Base-by-base conservation (phyloP, 2,888 invertebrate genomes). In the Panopea generosa region DNA sequence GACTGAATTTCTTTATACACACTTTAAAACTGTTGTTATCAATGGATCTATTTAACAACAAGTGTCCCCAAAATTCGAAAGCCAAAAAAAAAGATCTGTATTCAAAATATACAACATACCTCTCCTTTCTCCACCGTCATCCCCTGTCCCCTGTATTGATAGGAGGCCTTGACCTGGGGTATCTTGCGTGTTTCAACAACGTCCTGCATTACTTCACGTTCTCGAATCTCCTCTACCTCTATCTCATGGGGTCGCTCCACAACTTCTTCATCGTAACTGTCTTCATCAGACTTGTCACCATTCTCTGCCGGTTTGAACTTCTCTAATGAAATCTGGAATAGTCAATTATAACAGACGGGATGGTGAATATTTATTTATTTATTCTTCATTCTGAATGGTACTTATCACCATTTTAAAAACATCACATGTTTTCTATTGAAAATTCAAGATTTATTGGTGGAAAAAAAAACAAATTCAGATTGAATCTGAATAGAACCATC, bases 81-180 rank as follows among this genome's bases (percentile, higher is more conserved):
- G n/a, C n/a, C n/a, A n/a, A n/a, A n/a, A n/a, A n/a, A n/a, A n/a
- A n/a, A n/a, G n/a, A n/a, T n/a, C n/a, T n/a, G n/a, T n/a, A n/a
- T n/a, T n/a, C n/a, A n/a, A n/a, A n/a, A n/a, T n/a, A n/a, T n/a
- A 33, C 2, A 26, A 84, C 91, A 89, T 84, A 94, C 94, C 93
- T 99, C 98, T 63, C 97, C 97, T 93, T 98, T 99, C 65, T 94
- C 94, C 95, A 98, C 97, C 57, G 95, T 95, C 94, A 98, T 97
- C 55, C 98, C 98, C 89, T 98, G 97, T 0, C 98, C 98, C 65
- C 95, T 95, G 94, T 98, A 99, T 16, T 96, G 95, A 93, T 98
- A 99, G 57, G 97, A 93, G 11, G 93, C 93, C 77, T 92, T 92
- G 63, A 96, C 97, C 94, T 98, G 98, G 0, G 97, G 97, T 20